These are phyloP conservation scores for Aricia artaxerxes DNA, from an alignment of 2,888 invertebrate species.

Conservation along the genomic window DNA sequence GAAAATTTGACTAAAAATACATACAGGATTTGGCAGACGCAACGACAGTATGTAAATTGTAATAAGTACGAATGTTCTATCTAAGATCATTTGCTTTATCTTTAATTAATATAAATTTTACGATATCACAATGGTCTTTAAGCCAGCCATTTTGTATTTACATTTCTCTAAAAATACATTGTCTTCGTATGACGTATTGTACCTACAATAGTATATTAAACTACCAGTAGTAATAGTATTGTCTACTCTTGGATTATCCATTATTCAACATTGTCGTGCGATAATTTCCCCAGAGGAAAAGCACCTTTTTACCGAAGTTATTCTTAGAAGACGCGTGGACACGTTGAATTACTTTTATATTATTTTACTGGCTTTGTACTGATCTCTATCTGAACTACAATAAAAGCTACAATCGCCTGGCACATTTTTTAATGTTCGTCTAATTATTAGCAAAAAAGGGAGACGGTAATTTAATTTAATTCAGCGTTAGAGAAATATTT, in stretches of 20 bases:
- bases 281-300: not conserved
- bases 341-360: conserved; percentile 26
- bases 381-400: not conserved
- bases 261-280: not conserved
- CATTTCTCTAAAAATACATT: too few relatives aligned
- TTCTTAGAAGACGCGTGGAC: conserved; percentile 37
- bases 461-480: conserved; percentile 23
- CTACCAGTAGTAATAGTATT: too few relatives aligned
- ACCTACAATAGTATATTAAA: too few relatives aligned
- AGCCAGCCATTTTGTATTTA: too few relatives aligned
- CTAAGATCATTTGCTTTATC: too few relatives aligned
- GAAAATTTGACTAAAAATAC: too few relatives aligned
- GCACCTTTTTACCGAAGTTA: conserved; percentile 34
- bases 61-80: too few relatives aligned
- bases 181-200: too few relatives aligned
- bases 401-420: not conserved
- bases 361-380: conserved; percentile 1
- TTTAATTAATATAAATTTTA: too few relatives aligned
- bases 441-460: conserved; percentile 24
- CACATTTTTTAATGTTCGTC: not conserved
- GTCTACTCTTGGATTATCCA: not conserved
- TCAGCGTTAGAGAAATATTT: conserved; percentile 19
- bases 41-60: too few relatives aligned
- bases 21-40: too few relatives aligned
- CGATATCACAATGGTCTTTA: too few relatives aligned